Base-by-base conservation (phyloP, 2,888 invertebrate genomes). In the Notodonta dromedarius region DNA sequence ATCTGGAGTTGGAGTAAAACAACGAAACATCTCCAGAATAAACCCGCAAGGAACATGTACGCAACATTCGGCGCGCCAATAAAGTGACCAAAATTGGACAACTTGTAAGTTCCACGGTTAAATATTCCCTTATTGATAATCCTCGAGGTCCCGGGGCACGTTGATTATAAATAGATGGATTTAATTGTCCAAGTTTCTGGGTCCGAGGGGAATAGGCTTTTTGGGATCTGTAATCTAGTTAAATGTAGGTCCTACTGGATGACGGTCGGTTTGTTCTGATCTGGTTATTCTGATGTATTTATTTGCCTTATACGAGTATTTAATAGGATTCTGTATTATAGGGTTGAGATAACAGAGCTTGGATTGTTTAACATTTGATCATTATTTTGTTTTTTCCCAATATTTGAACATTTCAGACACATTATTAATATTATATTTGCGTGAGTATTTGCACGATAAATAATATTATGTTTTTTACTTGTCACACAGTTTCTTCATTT, bases 121-220 rank as follows among this genome's bases (percentile, higher is more conserved):
- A 77, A 73, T 71, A 71, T 77, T 66, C 71, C 74, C 70, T 75
- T 75, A 76, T 76, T 76, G 76, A 76, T 77, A 77, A 77, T 73
- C 69, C 70, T 58, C 40, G 58, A 61, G 70, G 73, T 67, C 72
- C 61, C 66, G 16, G 57, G 60, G 68, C 65, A 64, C 66, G 65
- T 66, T 70, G 73, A 73, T 72, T 68, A 77, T 77, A 75, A 76
- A 76, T 76, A 75, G 72, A 72, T 63, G 71, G 73, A 70, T 77
- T 71, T 78, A 77, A 77, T 78, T 75, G 70, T 73, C 65, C 66
- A 74, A 77, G 67, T 76, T 74, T 73, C 61, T 63, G 67, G 61
- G 60, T 63, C 74, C 66, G 56, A 59, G 57, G 61, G 58, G 61
- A 55, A 64, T 58, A 55, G 64, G 71, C 65, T 65, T 67, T 69